Percentiles rank a stretch among this genome's conserved stretches.
Conservation (phyloP, 2,113 vertebrate species). For the Rhinoderma darwinii region DNA sequence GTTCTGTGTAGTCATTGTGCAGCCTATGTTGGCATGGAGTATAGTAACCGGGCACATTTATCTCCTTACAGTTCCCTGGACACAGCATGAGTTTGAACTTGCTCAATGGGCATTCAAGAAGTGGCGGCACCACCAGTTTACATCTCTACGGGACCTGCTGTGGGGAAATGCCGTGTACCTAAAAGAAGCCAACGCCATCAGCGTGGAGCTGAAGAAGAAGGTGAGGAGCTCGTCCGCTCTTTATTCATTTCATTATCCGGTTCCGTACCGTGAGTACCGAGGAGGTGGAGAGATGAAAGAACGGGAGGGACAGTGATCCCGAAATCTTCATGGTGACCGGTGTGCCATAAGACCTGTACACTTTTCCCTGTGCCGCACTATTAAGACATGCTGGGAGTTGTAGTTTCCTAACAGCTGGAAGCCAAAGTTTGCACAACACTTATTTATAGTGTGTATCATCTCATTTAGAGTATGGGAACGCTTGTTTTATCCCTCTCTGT, state of each 20-base stretch:
- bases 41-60: background rate
- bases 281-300: no score
- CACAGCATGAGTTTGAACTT: conserved; percentile 89
- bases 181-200: conserved; percentile 97
- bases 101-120: conserved; percentile 98
- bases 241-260: background rate
- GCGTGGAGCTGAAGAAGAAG: conserved; percentile 98
- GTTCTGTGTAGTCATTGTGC: background rate
- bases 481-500: no score
- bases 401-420: no score
- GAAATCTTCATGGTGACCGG: no score
- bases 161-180: conserved; percentile 97
- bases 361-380: no score
- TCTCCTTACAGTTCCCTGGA: conserved; percentile 86
- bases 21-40: background rate
- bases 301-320: no score
- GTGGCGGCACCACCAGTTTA: conserved; percentile 97
- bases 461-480: no score
- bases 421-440: no score
- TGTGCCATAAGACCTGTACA: no score
- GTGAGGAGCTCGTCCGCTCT: conserved; percentile 66
- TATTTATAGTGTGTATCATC: no score
- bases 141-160: conserved; percentile 91
- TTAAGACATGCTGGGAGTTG: no score
- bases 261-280: no score